These are phyloP conservation scores for Daktulosphaira vitifoliae DNA, from an alignment of 1,140 invertebrate genomes.

Conservation along the genomic window DNA sequence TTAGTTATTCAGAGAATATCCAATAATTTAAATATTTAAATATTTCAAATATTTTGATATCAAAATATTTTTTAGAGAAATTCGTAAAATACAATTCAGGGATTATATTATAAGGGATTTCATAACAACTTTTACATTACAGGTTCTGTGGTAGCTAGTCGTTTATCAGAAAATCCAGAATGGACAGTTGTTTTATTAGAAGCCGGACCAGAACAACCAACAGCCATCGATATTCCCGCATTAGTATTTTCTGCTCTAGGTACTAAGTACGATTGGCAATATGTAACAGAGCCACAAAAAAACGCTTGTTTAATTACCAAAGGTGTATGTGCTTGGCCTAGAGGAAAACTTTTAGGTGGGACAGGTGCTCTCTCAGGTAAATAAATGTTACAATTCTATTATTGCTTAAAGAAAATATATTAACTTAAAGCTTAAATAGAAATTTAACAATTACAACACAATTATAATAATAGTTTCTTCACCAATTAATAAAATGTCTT, in stretches of 20 bases:
- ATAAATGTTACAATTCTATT: conserved; percentile 33
- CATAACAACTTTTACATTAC: no score
- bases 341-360: conserved; percentile 71
- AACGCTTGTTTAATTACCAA: conserved; percentile 48
- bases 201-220: conserved; percentile 57
- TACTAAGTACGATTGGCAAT: conserved; percentile 50
- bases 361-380: conserved; percentile 57
- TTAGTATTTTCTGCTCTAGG: conserved; percentile 5
- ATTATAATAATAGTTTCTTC: no score
- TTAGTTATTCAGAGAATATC: no score
- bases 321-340: conserved; percentile 59
- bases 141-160: conserved; percentile 48
- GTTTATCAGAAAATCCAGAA: conserved; percentile 46
- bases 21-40: no score
- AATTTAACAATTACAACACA: no score
- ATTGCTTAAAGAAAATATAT: no score
- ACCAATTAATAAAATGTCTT: not conserved
- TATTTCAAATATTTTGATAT: no score
- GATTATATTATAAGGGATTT: no score
- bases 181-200: conserved; percentile 49
- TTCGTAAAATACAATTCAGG: no score
- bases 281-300: conserved; percentile 51
- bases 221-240: conserved; percentile 27
- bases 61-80: no score
- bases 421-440: no score